These are phyloP conservation scores for Pluvialis apricaria DNA, from an alignment of 2,113 vertebrate genomes.

Conservation along the genomic window DNA sequence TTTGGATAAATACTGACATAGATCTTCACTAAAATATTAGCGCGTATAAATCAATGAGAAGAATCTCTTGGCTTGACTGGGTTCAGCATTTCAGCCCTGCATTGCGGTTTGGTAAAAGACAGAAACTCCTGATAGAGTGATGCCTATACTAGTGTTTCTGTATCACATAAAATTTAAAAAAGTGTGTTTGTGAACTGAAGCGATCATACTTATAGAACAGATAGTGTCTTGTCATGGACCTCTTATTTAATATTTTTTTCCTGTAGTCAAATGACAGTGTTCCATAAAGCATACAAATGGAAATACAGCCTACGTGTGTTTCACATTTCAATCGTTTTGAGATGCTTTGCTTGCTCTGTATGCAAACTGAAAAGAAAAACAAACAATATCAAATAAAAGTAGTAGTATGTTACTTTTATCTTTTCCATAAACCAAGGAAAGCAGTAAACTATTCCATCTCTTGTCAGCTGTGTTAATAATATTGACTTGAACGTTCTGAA, in stretches of 20 bases:
- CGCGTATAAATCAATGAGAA: not conserved
- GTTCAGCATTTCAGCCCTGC: not conserved
- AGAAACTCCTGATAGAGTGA: not conserved
- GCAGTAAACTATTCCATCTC: not conserved
- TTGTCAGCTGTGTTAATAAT: not conserved
- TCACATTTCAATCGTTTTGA: not conserved
- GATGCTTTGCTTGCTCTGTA: not conserved
- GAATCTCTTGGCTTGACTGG: not conserved
- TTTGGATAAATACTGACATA: not conserved
- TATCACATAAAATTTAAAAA: accelerated
- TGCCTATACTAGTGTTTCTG: not conserved
- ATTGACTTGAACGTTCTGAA: not conserved
- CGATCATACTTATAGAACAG: not conserved
- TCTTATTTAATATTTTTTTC: not conserved
- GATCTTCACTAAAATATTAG: not conserved
- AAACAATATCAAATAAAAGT: not conserved
- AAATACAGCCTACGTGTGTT: not conserved
- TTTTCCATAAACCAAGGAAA: not conserved
- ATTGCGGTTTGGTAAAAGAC: not conserved
- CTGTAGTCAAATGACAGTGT: not conserved
- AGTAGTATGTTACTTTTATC: not conserved
- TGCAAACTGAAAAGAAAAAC: not conserved
- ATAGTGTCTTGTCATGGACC: not conserved
- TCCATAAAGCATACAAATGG: not conserved
- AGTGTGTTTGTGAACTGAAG: not conserved